Conservation (phyloP, 2,797 vertebrate species). For the Meriones psammophilus region DNA sequence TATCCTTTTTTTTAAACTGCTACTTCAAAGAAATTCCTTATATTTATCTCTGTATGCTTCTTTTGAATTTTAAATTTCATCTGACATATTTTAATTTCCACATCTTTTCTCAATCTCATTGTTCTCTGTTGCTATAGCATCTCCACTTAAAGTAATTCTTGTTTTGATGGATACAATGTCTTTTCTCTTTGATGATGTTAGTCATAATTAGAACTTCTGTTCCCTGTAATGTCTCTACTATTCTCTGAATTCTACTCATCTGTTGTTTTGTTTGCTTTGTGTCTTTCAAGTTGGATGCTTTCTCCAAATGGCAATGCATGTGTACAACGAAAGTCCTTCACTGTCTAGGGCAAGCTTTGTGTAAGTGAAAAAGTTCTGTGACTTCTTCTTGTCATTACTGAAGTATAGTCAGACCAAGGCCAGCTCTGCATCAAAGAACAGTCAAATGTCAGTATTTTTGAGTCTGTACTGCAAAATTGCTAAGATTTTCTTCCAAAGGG, state of each 20-base stretch:
- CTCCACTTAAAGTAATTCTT: conserved; percentile 55
- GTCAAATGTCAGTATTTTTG: conserved; percentile 13
- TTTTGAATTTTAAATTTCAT: conserved; percentile 48
- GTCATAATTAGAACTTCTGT: conserved; percentile 53
- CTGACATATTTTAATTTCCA: conserved; percentile 35
- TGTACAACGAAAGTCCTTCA: neutral
- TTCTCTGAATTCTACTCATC: conserved; percentile 47
- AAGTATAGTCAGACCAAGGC: neutral
- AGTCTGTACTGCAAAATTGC: conserved; percentile 22
- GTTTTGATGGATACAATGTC: conserved; percentile 23
- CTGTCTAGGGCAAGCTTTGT: neutral
- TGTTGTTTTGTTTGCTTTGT: conserved; percentile 42
- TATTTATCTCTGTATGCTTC: neutral
- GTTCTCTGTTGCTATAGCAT: conserved; percentile 26
- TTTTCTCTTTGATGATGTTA: conserved; percentile 49
- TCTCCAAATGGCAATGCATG: neutral
- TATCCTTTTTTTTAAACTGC: neutral
- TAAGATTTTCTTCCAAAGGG: conserved; percentile 25
- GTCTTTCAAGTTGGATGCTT: conserved; percentile 19
- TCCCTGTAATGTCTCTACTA: neutral
- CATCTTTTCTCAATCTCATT: conserved; percentile 23
- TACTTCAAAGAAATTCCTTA: conserved; percentile 12
- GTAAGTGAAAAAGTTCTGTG: neutral
- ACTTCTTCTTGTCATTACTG: neutral
- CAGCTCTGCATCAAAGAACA: neutral